A percentile compares a stretch with the other conserved stretches of the same genome.
Evolutionary conservation across 2,113 vertebrate genomes (phyloP).

Genomic region (Dasypus novemcinctus): DNA sequence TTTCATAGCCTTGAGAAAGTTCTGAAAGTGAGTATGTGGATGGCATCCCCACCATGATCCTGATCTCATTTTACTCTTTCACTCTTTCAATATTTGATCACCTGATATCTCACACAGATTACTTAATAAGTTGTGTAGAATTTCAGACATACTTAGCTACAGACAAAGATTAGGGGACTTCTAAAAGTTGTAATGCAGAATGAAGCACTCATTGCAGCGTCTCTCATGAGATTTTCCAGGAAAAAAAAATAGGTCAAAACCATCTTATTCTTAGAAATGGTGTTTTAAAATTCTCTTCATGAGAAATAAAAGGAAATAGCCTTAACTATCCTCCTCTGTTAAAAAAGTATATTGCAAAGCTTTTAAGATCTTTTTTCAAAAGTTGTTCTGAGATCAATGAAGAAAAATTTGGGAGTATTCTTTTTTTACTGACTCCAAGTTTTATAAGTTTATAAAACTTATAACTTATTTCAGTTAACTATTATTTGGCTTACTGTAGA

Average conservation of each 20-base stretch:
- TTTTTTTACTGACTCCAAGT: slow-evolving; percentile 3
- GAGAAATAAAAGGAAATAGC: background rate
- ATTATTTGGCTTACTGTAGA: slow-evolving; percentile 27
- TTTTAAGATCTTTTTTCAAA: slow-evolving; percentile 4
- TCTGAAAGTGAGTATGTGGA: background rate
- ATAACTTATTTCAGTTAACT: background rate
- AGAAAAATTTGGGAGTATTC: background rate
- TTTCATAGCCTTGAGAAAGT: background rate
- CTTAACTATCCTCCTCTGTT: background rate
- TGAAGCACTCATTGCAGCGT: background rate
- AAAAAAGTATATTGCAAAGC: background rate
- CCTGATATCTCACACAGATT: background rate
- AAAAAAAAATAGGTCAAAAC: background rate
- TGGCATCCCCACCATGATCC: background rate
- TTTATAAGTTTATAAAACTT: background rate
- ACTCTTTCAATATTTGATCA: slow-evolving; percentile 1
- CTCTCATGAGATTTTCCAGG: background rate
- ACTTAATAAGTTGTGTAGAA: background rate
- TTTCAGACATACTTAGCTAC: background rate
- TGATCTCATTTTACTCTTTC: background rate
- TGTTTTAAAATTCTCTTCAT: background rate
- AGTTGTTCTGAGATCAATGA: background rate
- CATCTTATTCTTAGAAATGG: background rate
- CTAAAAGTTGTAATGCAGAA: background rate
- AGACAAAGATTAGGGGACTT: slow-evolving; percentile 13